Percentiles rank a stretch among this genome's conserved stretches.
Evolutionary conservation across 2,797 vertebrate genomes (phyloP).

Genomic region (Kryptopterus vitreolus): DNA sequence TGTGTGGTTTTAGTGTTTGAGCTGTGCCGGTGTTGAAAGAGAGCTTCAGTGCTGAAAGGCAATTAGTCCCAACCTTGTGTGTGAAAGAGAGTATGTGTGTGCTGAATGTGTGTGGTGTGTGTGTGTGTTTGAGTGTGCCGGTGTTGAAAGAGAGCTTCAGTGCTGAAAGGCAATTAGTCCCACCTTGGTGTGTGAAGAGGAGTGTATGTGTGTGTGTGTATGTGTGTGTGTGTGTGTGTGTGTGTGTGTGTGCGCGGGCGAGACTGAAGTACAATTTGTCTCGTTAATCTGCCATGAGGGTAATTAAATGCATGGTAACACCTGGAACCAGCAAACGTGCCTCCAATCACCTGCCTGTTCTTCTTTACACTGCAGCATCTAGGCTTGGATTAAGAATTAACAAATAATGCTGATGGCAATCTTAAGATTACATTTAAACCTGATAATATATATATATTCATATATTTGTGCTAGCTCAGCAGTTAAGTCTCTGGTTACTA

Average conservation of each 20-base stretch:
- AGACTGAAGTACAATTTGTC: conserved; percentile 53
- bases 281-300: conserved; percentile 74
- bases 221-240: not conserved
- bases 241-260: not conserved
- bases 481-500: no score
- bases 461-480: no score
- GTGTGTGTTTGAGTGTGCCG: conserved; percentile 43
- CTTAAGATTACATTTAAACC: not conserved
- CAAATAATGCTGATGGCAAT: not conserved
- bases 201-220: not conserved
- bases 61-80: conserved; percentile 71
- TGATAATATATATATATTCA: no score
- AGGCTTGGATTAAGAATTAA: not conserved
- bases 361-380: conserved; percentile 59
- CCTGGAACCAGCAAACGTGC: conserved; percentile 66
- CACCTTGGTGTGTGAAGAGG: not conserved
- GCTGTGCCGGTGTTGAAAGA: conserved; percentile 39
- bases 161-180: conserved; percentile 60
- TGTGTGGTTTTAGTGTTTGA: conserved; percentile 51
- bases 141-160: conserved; percentile 37
- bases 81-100: conserved; percentile 8
- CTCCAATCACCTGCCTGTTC: conserved; percentile 52
- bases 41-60: conserved; percentile 54
- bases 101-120: no score
- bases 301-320: conserved; percentile 75